Conservation (phyloP, 2,888 invertebrate species). For the Stictocephala bisonia region DNA sequence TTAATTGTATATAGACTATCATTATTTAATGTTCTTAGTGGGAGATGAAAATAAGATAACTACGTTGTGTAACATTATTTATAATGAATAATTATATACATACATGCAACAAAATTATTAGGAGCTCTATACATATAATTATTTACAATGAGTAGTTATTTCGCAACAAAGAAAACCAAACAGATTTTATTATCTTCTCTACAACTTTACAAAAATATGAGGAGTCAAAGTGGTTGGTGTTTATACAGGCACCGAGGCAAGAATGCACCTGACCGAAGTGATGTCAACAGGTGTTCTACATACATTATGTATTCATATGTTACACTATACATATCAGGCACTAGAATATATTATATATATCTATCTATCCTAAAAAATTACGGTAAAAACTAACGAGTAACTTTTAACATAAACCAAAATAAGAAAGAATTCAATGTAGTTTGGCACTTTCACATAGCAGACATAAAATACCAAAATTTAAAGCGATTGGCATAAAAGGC, state of each 20-base stretch:
- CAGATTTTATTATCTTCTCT: background rate
- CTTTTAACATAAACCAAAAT: background rate
- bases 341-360: no score
- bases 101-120: conserved; percentile 33
- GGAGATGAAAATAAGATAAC: background rate
- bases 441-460: conserved; percentile 21
- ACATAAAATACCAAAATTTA: no score
- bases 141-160: conserved; percentile 3
- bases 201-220: background rate
- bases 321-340: conserved; percentile 12
- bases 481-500: no score
- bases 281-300: background rate
- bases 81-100: conserved; percentile 39
- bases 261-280: background rate
- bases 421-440: background rate
- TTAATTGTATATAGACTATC: no score
- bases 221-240: conserved; percentile 5
- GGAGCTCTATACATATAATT: conserved; percentile 10
- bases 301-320: background rate
- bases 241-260: conserved; percentile 31
- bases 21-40: no score
- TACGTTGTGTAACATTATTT: conserved; percentile 1
- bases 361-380: background rate
- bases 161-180: conserved; percentile 23
- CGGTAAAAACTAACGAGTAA: no score